Conservation (phyloP, 1,140 invertebrate species). For the Anagrus nilaparvatae region DNA sequence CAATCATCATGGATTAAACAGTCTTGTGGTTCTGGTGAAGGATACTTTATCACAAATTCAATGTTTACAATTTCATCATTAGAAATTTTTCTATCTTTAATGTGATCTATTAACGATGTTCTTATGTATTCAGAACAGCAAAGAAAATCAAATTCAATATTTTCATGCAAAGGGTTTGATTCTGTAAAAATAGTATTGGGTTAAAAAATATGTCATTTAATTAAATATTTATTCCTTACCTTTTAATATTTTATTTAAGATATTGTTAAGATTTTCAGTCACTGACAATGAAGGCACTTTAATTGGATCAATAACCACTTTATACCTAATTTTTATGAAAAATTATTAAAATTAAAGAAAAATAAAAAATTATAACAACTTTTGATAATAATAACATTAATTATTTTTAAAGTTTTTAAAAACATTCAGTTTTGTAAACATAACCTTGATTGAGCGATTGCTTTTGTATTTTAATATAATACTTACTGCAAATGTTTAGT, state of each 20-base stretch:
- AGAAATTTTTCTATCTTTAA: slow-evolving; percentile 55
- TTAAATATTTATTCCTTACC: slow-evolving; percentile 44
- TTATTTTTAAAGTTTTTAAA: not conserved
- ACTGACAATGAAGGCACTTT: slow-evolving; percentile 76
- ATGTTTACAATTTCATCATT: slow-evolving; percentile 72
- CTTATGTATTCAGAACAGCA: slow-evolving; percentile 71
- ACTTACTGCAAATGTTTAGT: slow-evolving; percentile 74
- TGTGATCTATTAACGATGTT: slow-evolving; percentile 54
- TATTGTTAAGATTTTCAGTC: slow-evolving; percentile 62
- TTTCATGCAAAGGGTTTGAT: slow-evolving; percentile 35
- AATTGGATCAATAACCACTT: slow-evolving; percentile 73
- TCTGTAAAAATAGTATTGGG: slow-evolving; percentile 24
- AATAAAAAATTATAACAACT: not conserved
- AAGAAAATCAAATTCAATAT: slow-evolving; percentile 81
- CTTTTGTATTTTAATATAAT: too few relatives aligned
- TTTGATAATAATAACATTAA: not conserved
- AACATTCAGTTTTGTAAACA: too few relatives aligned
- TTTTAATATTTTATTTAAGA: slow-evolving; percentile 71
- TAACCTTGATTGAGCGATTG: too few relatives aligned
- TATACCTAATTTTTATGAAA: slow-evolving; percentile 69
- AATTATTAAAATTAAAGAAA: slow-evolving; percentile 13
- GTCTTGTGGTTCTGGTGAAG: slow-evolving; percentile 81
- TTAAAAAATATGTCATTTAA: slow-evolving; percentile 54
- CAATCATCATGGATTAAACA: slow-evolving; percentile 91
- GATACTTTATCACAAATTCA: slow-evolving; percentile 81